Percentiles rank a stretch among this genome's conserved stretches.
phyloP scores from a whole-genome alignment of 2,888 invertebrate species.

The Cetonia aurata region DNA sequence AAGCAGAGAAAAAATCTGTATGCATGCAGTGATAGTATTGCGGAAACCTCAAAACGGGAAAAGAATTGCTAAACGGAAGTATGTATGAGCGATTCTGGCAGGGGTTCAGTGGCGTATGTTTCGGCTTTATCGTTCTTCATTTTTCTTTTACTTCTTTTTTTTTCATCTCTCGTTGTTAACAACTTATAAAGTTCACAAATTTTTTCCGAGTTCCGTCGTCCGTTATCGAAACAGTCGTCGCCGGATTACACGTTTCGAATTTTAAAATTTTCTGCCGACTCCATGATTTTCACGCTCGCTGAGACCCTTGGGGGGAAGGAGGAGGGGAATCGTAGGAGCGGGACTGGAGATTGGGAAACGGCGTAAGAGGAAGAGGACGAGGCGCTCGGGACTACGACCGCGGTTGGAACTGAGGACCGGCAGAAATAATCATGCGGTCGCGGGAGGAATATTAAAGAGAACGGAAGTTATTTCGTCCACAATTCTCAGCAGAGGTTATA shows the following conservation, averaged over 20 bases:
- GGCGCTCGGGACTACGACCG: neutral
- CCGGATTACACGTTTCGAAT: slow-evolving; percentile 30
- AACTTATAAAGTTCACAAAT: slow-evolving; percentile 26
- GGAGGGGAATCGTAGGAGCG: neutral
- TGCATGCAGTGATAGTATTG: too few species aligned
- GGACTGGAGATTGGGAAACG: slow-evolving; percentile 5
- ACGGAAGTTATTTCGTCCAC: slow-evolving; percentile 5
- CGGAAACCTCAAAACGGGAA: too few species aligned
- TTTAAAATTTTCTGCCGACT: slow-evolving; percentile 29
- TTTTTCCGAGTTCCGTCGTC: neutral
- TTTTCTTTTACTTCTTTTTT: neutral
- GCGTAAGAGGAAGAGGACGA: neutral
- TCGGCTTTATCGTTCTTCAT: too few species aligned
- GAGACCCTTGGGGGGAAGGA: neutral
- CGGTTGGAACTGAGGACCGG: slow-evolving; percentile 1
- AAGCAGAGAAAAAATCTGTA: too few species aligned
- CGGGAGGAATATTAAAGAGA: slow-evolving; percentile 24
- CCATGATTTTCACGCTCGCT: slow-evolving; percentile 22
- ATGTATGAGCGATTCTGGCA: too few species aligned
- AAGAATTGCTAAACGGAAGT: too few species aligned
- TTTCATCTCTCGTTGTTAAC: slow-evolving; percentile 27
- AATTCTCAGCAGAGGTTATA: slow-evolving; percentile 1
- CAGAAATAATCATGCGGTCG: slow-evolving; percentile 20
- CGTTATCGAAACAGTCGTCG: slow-evolving; percentile 27
- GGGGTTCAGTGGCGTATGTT: too few species aligned